These are phyloP conservation scores for Sebastes vulpes DNA, from an alignment of 2,797 vertebrate genomes.

Conservation along the genomic window DNA sequence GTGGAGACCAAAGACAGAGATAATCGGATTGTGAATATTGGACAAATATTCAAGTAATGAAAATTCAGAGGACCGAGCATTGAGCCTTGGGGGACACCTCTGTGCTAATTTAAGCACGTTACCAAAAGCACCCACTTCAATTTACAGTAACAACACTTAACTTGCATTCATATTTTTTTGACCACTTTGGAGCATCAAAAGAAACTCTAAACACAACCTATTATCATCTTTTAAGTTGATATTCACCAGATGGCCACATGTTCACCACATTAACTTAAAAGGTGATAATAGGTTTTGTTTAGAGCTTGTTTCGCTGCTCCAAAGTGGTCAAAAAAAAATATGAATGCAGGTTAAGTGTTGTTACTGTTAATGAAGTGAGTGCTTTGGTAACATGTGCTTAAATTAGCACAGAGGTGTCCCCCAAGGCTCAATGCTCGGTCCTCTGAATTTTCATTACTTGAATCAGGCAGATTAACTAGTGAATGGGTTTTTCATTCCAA, in stretches of 20 bases:
- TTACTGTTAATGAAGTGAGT: not conserved
- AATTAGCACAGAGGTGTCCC: not conserved
- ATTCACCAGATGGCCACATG: not conserved
- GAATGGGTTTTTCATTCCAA: not conserved
- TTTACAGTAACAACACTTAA: not conserved
- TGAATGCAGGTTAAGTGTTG: not conserved
- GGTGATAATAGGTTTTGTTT: not conserved
- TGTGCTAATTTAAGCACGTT: not conserved
- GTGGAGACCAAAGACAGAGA: no score
- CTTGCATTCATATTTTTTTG: not conserved
- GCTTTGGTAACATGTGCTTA: not conserved
- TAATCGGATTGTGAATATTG: not conserved
- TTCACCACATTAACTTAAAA: not conserved
- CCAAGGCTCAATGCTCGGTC: not conserved
- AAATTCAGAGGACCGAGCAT: not conserved
- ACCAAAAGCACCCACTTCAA: not conserved
- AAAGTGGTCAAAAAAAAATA: not conserved
- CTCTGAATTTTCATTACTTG: not conserved
- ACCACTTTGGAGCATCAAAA: not conserved
- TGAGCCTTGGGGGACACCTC: slow-evolving; percentile 6
- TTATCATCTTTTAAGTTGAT: not conserved
- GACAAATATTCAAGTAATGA: no score
- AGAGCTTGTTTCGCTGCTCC: not conserved
- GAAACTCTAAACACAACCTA: not conserved
- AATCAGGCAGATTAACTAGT: not conserved